Percentiles rank a stretch among this genome's conserved stretches.
These are phyloP conservation scores for Piscicola geometra DNA, from an alignment of 2,888 invertebrate species.

Conservation along the genomic window DNA sequence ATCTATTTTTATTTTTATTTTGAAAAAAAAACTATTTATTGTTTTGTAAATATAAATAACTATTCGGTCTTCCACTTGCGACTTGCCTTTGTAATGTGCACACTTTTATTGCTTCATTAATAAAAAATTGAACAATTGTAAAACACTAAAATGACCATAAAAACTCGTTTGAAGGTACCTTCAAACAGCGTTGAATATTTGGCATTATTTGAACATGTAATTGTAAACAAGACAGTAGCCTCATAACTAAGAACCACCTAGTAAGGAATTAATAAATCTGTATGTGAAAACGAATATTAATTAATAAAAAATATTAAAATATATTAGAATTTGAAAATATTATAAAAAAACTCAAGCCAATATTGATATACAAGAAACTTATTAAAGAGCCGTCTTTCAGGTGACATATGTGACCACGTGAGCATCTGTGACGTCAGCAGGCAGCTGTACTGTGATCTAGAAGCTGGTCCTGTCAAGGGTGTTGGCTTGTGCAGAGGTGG, in stretches of 20 bases:
- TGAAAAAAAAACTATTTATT: too few species aligned
- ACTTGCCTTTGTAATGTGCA: too few species aligned
- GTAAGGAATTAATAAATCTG: background rate
- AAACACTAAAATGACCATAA: too few species aligned
- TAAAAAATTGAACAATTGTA: too few species aligned
- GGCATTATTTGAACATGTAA: background rate
- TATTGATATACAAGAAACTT: background rate
- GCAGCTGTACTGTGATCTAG: constrained; percentile 1
- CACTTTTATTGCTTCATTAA: too few species aligned
- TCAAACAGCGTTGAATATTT: too few species aligned
- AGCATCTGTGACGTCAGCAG: constrained; percentile 1
- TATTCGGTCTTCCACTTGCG: too few species aligned
- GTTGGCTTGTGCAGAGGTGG: background rate
- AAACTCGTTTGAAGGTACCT: too few species aligned
- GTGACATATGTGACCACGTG: background rate
- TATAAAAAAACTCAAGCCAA: background rate
- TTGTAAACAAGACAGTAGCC: background rate
- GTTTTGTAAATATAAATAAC: too few species aligned
- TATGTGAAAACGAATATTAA: background rate
- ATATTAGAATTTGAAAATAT: too few species aligned
- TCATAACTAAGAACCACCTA: too few species aligned
- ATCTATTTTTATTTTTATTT: too few species aligned
- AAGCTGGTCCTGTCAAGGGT: background rate
- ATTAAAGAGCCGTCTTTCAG: background rate
- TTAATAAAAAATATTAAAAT: background rate